Evolutionary conservation across 2,113 vertebrate species (phyloP), one percentile per base, ranked within the genome.

Genomic region (Gila orcuttii): DNA sequence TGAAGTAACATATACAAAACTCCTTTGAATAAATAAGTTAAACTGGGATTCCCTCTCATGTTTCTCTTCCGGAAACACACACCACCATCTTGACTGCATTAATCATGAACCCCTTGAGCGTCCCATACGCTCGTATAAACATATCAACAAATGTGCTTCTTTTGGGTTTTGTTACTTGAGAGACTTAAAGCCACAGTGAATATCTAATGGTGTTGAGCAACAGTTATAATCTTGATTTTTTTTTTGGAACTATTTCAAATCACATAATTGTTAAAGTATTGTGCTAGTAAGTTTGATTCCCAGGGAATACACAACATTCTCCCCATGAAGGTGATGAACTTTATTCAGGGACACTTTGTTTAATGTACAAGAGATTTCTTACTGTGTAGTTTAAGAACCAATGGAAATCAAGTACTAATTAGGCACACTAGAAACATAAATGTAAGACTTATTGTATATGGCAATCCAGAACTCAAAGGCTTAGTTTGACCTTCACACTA

Each of bases 401-500:
- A 28, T 28, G 19, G 36, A 87, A 55, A 50, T 68, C 19, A 10
- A 66, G 59, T 52, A 19, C 71, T 78, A 77, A 78, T 88, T 76
- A 73, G 50, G n/a, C 47, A 59, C 42, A 77, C 33, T 19, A 33
- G 31, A 69, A 86, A 69, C 23, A 64, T 71, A 81, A 23, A 75
- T 45, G 55, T 82, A 52, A 66, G 76, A 36, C 76, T 64, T 64
- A 87, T 87, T 84, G 71, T 55, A 55, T 87, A 80, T 88, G 87
- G 79, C 62, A 59, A 80, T 85, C 71, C 79, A 64, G 87, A 91
- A 86, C 79, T 83, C 73, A 91, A 87, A 88, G 28, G 55, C 81
- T 82, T 73, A 79, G 75, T 66, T 57, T 91, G 88, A 92, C 81
- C 85, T 91, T 89, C 85, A 47, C 31, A 74, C n/a, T 79, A 36